These are phyloP conservation scores for Polia nebulosa DNA, from an alignment of 2,888 invertebrate species.

Conservation along the genomic window DNA sequence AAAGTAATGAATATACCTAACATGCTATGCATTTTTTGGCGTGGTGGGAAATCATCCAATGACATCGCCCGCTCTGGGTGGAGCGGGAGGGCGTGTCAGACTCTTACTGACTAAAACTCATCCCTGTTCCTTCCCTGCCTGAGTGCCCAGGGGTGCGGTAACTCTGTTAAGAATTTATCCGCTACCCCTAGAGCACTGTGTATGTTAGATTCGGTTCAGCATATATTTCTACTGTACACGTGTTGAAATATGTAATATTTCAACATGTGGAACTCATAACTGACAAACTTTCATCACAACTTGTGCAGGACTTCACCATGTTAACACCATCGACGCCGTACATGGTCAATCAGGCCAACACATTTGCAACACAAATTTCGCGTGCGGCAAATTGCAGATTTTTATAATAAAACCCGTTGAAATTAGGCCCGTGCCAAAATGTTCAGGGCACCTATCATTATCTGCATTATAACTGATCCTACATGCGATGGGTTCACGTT, in stretches of 20 bases:
- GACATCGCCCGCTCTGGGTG: too few species aligned
- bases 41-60: too few species aligned
- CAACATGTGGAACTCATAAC: slow-evolving; percentile 26
- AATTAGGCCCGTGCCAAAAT: slow-evolving; percentile 74
- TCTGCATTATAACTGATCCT: slow-evolving; percentile 68
- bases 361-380: slow-evolving; percentile 65
- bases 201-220: too few species aligned
- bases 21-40: too few species aligned
- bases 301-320: slow-evolving; percentile 57
- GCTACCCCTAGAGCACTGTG: too few species aligned
- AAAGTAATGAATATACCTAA: slow-evolving; percentile 13
- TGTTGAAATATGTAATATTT: too few species aligned
- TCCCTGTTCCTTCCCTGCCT: too few species aligned
- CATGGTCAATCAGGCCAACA: slow-evolving; percentile 64
- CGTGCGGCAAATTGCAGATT: slow-evolving; percentile 77
- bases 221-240: too few species aligned
- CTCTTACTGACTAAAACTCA: too few species aligned
- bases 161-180: too few species aligned
- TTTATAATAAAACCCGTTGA: slow-evolving; percentile 60
- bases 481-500: slow-evolving; percentile 43
- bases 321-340: slow-evolving; percentile 61
- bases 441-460: slow-evolving; percentile 69
- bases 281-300: slow-evolving; percentile 60
- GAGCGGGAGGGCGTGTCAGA: too few species aligned
- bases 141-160: too few species aligned